phyloP scores from a whole-genome alignment of 2,113 vertebrate species.

The Crotalus helleri region DNA sequence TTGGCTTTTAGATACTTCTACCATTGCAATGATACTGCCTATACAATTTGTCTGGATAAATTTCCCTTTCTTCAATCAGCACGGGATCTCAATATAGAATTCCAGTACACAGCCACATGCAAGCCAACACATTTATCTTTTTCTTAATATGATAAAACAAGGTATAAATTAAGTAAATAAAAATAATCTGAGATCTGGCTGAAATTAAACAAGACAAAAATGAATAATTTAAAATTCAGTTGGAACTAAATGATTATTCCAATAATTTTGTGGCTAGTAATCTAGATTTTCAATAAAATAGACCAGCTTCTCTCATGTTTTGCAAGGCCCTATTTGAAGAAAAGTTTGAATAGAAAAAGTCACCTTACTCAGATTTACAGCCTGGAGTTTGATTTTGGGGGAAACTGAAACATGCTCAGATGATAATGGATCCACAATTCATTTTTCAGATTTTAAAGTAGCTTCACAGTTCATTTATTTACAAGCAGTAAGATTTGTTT shows the following conservation, averaged over 20 bases:
- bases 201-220: background rate
- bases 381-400: background rate
- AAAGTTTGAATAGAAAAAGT: constrained; percentile 1
- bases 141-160: background rate
- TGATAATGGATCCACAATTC: accelerated
- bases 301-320: background rate
- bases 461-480: constrained; percentile 26
- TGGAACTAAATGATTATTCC: background rate
- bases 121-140: background rate
- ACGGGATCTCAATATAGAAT: background rate
- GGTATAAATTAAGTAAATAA: background rate
- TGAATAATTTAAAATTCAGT: background rate
- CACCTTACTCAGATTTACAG: constrained; percentile 6
- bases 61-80: background rate
- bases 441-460: constrained; percentile 26
- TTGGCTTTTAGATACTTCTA: background rate
- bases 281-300: background rate
- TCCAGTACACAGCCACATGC: background rate
- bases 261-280: background rate
- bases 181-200: background rate
- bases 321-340: background rate
- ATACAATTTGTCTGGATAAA: background rate
- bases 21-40: background rate
- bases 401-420: constrained; percentile 21
- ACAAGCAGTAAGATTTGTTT: constrained; percentile 37